phyloP scores from a whole-genome alignment of 2,888 invertebrate species.

The Aricia artaxerxes region DNA sequence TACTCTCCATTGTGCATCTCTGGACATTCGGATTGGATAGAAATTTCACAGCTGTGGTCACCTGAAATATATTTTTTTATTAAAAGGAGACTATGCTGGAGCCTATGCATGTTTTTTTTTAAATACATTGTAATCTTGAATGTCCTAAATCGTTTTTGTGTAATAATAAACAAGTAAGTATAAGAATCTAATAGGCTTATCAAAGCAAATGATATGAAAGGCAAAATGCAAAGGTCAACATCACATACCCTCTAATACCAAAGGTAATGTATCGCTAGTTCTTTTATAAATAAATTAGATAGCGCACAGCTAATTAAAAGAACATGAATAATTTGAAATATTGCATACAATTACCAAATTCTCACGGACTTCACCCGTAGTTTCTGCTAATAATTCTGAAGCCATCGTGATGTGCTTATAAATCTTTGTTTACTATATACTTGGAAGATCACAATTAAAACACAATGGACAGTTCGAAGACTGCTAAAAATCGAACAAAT shows the following conservation, averaged over 20 bases:
- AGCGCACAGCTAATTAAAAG: neutral
- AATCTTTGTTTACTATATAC: neutral
- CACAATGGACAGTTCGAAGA: neutral
- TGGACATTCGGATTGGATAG: constrained; percentile 92
- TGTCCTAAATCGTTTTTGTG: neutral
- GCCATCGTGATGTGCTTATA: constrained; percentile 51
- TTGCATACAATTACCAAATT: constrained; percentile 61
- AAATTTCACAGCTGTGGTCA: constrained; percentile 92
- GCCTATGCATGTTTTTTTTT: constrained; percentile 34
- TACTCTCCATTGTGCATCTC: constrained; percentile 87
- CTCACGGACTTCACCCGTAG: constrained; percentile 65
- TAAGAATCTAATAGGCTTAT: constrained; percentile 7
- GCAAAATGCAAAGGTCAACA: neutral
- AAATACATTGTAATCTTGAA: neutral
- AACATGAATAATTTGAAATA: constrained; percentile 7
- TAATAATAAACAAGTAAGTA: neutral
- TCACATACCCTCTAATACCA: neutral
- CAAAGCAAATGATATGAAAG: neutral
- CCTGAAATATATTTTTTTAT: constrained; percentile 73
- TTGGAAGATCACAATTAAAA: neutral
- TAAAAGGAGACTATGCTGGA: constrained; percentile 25
- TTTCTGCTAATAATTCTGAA: constrained; percentile 57
- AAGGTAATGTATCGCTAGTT: neutral
- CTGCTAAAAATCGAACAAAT: neutral
- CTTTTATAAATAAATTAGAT: neutral